These are phyloP conservation scores for Agonopterix heracliana DNA, from an alignment of 2,888 invertebrate genomes.

Conservation along the genomic window DNA sequence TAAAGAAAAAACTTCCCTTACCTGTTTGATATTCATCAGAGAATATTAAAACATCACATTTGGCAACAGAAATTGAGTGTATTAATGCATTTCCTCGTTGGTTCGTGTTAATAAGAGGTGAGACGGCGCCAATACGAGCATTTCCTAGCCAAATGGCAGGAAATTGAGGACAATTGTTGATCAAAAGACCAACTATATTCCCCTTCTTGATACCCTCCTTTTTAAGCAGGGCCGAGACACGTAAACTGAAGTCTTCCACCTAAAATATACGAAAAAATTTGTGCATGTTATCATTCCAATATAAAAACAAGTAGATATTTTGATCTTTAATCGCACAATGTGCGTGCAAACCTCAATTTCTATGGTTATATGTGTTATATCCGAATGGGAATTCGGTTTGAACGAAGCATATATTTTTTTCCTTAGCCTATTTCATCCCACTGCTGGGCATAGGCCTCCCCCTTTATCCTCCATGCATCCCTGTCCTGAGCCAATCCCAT, in stretches of 20 bases:
- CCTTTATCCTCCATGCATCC: no score
- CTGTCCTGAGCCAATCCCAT: no score
- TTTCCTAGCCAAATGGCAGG: conserved; percentile 95
- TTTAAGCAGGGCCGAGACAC: conserved; percentile 87
- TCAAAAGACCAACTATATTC: conserved; percentile 90
- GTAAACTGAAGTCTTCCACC: conserved; percentile 91
- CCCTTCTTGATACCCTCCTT: conserved; percentile 89
- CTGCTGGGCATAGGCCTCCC: no score
- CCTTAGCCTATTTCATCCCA: no score
- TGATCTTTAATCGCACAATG: neutral
- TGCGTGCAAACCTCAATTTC: no score
- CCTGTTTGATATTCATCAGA: conserved; percentile 82
- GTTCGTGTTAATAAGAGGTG: conserved; percentile 96
- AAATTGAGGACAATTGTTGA: conserved; percentile 95
- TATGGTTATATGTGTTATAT: no score
- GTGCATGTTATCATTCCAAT: neutral
- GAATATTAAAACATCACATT: conserved; percentile 90
- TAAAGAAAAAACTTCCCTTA: conserved; percentile 30
- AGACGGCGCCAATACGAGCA: conserved; percentile 88
- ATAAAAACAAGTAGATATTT: neutral
- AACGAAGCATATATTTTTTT: no score
- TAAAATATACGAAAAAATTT: conserved; percentile 34
- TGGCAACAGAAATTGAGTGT: conserved; percentile 92
- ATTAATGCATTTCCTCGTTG: conserved; percentile 87
- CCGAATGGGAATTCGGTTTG: no score